Base-by-base conservation (phyloP, 2,888 invertebrate species). In the Microplitis manilae region DNA sequence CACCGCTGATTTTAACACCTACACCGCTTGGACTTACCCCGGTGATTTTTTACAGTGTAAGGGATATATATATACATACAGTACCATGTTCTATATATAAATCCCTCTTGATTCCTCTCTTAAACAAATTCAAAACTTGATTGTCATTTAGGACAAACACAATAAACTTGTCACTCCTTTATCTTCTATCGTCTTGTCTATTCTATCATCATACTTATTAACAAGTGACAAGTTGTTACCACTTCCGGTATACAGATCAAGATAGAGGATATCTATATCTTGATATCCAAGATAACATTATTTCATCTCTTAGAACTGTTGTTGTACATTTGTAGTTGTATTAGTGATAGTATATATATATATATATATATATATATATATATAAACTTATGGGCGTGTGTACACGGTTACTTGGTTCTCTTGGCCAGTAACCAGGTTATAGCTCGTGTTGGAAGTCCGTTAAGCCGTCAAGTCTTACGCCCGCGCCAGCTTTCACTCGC, bases 401-500 rank as follows among this genome's bases (percentile, higher is more conserved):
- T 15, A n/a, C 20, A 5, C 38, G 15, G 62, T 61, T 61, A 61
- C 61, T 71, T 71, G 38, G 15, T 20, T 69, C 20, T 65, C 65
- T 71, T 39, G 39, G 38, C 38, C 13, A 2, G 40, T 8, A 41
- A 73, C 40, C 30, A 7, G 73, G 73, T 73, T 73, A 65, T 41
- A 71, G 60, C 70, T 61, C 30, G 50, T 61, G 70, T 73, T 17
- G 73, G 40, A 20, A 65, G 38, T 62, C 65, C 41, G 65, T 65
- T 73, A 73, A 73, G 65, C 30, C 64, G 15, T 65, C 65, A 65
- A 65, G 64, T 64, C 41, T 50, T 70, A 76, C 76, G 76, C 76
- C 76, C 76, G 72, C 75, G 68, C 76, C 65, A 59, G 72, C 76
- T 76, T 76, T 76, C 76, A 72, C 76, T 72, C 76, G 76, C 76